Evolutionary conservation across 2,888 invertebrate genomes (phyloP), one percentile per base, ranked within the genome.

Genomic region (Dasysyrphus albostriatus): DNA sequence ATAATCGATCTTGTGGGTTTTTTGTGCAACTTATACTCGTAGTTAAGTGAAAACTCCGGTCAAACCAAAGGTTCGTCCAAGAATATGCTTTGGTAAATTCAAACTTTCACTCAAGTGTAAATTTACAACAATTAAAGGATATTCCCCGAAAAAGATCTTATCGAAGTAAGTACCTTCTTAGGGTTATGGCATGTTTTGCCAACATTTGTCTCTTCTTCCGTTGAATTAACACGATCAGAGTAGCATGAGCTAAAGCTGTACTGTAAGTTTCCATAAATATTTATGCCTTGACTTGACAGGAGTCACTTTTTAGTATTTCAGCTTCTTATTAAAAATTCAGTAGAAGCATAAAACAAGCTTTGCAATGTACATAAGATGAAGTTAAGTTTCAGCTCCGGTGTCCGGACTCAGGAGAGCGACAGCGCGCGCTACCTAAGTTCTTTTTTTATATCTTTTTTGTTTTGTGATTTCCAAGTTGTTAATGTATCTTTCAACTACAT

Each of bases 321-420:
- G n/a, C 5, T 80, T 76, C 65, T 39, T 63, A 61, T 63, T 63
- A 63, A 82, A 77, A 81, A 85, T 74, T 58, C 74, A 74, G 47
- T 63, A 54, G 82, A 82, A 78, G 61, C 59, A 87, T 72, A 82
- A 76, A 87, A 82, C 87, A 82, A 85, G 82, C 87, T 87, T 82
- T 79, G 49, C 81, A 70, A 70, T 74, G 74, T 74, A n/a, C n/a
- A n/a, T n/a, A 70, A 85, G 81, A 85, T 70, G 77, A 77, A 69
- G 61, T 69, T 69, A 58, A 58, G 61, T 61, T 61, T 61, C 4
- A 61, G 39, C 61, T 24, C 24, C 9, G 16, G 47, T 65, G 78
- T 12, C 10, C 16, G 34, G 42, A 16, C 16, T 49, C 32, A 5
- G 72, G 32, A 34, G 58, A 58, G 32, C 37, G 58, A 5, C 10